Evolutionary conservation across 2,797 vertebrate genomes (phyloP), one percentile per base, ranked within the genome.

Genomic region (Muscicapa striata): DNA sequence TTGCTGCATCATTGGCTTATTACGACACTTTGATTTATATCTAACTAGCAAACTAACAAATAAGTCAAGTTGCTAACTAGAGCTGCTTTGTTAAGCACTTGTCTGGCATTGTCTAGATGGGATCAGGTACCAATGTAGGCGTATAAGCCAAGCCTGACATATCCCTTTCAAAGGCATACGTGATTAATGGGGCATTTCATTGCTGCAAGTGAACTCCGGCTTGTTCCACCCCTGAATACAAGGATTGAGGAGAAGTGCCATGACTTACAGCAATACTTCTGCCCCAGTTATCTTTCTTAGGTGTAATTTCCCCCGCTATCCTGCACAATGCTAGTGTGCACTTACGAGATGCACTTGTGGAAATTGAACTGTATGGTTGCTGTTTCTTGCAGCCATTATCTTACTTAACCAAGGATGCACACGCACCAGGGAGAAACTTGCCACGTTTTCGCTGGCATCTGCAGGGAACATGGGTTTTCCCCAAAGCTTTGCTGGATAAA

Each of bases 131-230:
- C 82, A 87, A 34, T 90, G 79, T 95, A 96, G 95, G 94, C 96
- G 87, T 95, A 91, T 94, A 96, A 96, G 96, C 93, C 95, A 96
- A 96, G 89, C 74, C 93, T 96, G 96, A 95, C 96, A 95, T 95
- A 94, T 97, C 92, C 95, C 89, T 97, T 97, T 96, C 96, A 96
- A 95, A 97, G 95, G 95, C 95, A 95, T 97, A 95, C 72, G 94
- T 93, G 94, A 97, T 97, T 97, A 97, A 97, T 97, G 97, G 97
- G 95, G 95, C 95, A 93, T 96, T 97, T 96, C 96, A 97, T 96
- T 96, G 96, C 96, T 82, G 95, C 93, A 46, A 97, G 95, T 94
- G 96, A 97, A 95, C 93, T 95, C 90, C 48, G 79, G 76, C 92
- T 94, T 89, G 95, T 94, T 97, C 95, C 94, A 96, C 87, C 83